Conservation (phyloP, 1,140 invertebrate genomes). For the Apis florea region DNA sequence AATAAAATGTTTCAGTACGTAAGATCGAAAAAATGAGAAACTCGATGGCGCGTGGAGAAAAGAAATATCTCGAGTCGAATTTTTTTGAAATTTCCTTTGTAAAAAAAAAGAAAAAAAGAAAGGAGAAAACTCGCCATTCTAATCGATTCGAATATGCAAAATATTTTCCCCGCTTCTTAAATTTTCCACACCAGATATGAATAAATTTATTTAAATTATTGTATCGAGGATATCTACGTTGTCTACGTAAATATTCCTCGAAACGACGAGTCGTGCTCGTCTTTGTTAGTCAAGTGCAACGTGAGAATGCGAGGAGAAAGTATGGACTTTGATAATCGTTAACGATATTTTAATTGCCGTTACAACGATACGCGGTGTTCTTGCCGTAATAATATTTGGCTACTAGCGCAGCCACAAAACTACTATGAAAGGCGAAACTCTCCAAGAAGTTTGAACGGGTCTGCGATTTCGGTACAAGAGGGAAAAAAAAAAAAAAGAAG, state of each 20-base stretch:
- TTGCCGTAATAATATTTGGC: slow-evolving; percentile 25
- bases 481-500: not conserved
- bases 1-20: too few species aligned
- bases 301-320: slow-evolving; percentile 47
- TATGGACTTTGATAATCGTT: slow-evolving; percentile 28
- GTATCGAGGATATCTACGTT: not conserved
- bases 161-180: too few species aligned
- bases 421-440: not conserved
- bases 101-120: too few species aligned
- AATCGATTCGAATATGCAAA: too few species aligned
- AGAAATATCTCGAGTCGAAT: too few species aligned
- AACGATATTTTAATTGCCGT: slow-evolving; percentile 57
- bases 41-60: too few species aligned
- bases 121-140: too few species aligned
- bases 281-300: not conserved
- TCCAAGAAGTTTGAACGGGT: not conserved
- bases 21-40: too few species aligned
- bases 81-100: too few species aligned
- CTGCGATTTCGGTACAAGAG: not conserved
- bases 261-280: slow-evolving; percentile 1
- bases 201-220: too few species aligned
- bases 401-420: not conserved
- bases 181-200: not conserved
- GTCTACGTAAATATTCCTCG: not conserved
- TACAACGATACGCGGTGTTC: slow-evolving; percentile 16